phyloP scores from a whole-genome alignment of 2,888 invertebrate genomes.

The Erannis defoliaria region DNA sequence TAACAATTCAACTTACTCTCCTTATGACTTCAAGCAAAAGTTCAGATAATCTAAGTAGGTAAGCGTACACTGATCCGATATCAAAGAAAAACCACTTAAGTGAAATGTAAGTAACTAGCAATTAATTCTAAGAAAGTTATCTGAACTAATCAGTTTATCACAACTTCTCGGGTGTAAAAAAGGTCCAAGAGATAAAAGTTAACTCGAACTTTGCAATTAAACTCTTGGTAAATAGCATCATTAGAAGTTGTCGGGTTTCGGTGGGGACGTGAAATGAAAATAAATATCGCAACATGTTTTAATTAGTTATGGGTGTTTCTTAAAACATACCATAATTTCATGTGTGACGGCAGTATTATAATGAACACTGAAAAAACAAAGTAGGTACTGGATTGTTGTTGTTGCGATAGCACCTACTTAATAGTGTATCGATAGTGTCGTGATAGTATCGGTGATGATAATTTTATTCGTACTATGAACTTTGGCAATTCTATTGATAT shows the following conservation, averaged over 20 bases:
- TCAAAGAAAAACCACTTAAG: slow-evolving; percentile 28
- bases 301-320: too few species aligned
- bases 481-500: too few species aligned
- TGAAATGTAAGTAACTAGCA: slow-evolving; percentile 31
- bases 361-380: too few species aligned
- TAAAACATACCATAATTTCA: too few species aligned
- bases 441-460: too few species aligned
- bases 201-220: slow-evolving; percentile 34
- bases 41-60: slow-evolving; percentile 7
- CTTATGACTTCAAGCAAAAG: not conserved
- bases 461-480: too few species aligned
- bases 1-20: not conserved
- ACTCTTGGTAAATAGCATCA: slow-evolving; percentile 31
- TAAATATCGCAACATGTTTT: slow-evolving; percentile 5
- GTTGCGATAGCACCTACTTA: too few species aligned
- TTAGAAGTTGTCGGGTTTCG: slow-evolving; percentile 13
- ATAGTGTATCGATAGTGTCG: too few species aligned
- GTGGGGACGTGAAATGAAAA: slow-evolving; percentile 9
- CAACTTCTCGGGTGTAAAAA: slow-evolving; percentile 30
- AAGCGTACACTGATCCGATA: slow-evolving; percentile 17
- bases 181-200: slow-evolving; percentile 35
- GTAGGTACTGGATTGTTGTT: too few species aligned
- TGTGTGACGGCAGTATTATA: too few species aligned
- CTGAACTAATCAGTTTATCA: slow-evolving; percentile 37
- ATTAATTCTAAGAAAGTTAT: slow-evolving; percentile 35